Conservation (phyloP, 2,888 invertebrate species). For the Linnaemya tessellans region DNA sequence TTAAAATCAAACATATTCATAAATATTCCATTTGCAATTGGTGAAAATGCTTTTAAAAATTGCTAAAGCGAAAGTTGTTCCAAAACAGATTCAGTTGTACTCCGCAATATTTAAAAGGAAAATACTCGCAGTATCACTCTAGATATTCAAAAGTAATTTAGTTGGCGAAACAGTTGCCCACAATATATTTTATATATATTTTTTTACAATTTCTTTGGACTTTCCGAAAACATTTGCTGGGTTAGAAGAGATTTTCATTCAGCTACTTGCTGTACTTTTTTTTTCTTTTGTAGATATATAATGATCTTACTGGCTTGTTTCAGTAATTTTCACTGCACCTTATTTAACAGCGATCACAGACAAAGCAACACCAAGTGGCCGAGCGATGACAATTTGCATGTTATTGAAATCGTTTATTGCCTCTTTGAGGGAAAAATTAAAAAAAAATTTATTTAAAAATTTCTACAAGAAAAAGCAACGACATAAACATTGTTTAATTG, state of each 20-base stretch:
- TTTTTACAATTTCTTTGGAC: not conserved
- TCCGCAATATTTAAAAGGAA: too few species aligned
- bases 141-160: too few species aligned
- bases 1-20: too few species aligned
- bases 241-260: constrained; percentile 8
- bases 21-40: too few species aligned
- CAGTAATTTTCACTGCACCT: not conserved
- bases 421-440: constrained; percentile 19
- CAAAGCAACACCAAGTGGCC: constrained; percentile 12
- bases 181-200: not conserved
- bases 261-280: not conserved
- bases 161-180: too few species aligned
- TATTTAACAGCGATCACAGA: not conserved
- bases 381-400: constrained; percentile 6
- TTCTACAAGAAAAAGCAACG: not conserved
- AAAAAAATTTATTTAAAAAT: constrained; percentile 41
- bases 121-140: too few species aligned
- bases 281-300: not conserved
- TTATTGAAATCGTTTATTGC: constrained; percentile 57
- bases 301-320: constrained; percentile 1
- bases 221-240: constrained; percentile 44
- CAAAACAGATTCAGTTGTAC: too few species aligned
- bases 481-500: constrained; percentile 16
- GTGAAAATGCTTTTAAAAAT: too few species aligned
- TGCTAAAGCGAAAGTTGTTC: too few species aligned